Base-by-base conservation (phyloP, 92 coral and sea anemone genomes). In the Umimayanthus chanpuru region DNA sequence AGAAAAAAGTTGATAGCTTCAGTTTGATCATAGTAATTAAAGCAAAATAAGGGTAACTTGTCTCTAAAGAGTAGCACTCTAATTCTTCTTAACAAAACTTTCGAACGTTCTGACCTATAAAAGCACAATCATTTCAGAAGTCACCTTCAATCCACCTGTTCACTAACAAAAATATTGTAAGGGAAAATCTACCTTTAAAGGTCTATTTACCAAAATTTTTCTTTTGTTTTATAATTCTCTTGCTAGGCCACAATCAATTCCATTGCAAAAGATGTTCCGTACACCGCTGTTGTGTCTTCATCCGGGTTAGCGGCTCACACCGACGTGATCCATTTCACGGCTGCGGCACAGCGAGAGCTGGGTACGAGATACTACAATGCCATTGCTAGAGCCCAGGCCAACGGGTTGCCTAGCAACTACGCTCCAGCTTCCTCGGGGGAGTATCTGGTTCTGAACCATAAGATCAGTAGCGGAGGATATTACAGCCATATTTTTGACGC, bases 261-360 rank as follows among this genome's bases (percentile, higher is more conserved):
- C 29, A 66, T 82, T 67, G 55, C 71, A 28, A 66, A 47, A 9
- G 86, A 82, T 14, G 55, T 82, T 7, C 86, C 86, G 11, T 65
- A 65, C 76, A 82, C 86, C 36, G 86, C 86, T 82, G 86, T 82
- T 3, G 86, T 66, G 6, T 82, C 86, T 28, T 82, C 86, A 14
- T 26, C 8, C 50, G 86, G 86, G 29, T 44, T 82, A 71, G 58
- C 43, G 58, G 58, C 58, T 53, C 58, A 53, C 11, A 53, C 58
- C 5, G 61, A 77, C 28, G 15, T 0, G 38, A 44, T 77, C 16
- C 81, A 77, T 47, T 77, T 77, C 15, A 77, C 81, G 3, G 81
- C 81, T 6, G 32, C 61, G 61, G 56, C 28, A 4, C 81, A 77
- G 64, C 65, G 81, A 0, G 61, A 47, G 32, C 66, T 77, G 32